Base-by-base conservation (phyloP, 2,797 vertebrate genomes). In the Halcyon badia region DNA sequence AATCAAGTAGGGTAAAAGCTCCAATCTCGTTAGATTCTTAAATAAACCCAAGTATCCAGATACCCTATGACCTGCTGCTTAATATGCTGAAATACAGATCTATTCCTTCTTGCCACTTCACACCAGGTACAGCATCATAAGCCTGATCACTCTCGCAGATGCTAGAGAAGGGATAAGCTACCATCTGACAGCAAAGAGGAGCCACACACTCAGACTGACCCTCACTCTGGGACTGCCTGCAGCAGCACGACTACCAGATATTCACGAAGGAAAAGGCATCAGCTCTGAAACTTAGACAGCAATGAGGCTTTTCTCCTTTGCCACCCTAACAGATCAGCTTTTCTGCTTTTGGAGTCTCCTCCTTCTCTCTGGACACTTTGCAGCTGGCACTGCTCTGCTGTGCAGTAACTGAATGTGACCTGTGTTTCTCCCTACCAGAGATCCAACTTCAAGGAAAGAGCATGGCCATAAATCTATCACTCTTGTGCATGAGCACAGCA, bases 201-300 rank as follows among this genome's bases (percentile, higher is more conserved):
- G 33, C n/a, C 52, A 17, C 31, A 18, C 0, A 5, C 46, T n/a
- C 21, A 16, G 62, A 30, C 11, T 26, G 39, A 12, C 1, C n/a
- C 54, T 48, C 58, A 49, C 60, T 26, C 35, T 75, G 49, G 72
- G 20, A 24, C 56, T 41, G 14, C 19, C 66, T 44, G 20, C 76
- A 88, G 65, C 60, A 70, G 22, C 41, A 21, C 1, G 1, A 9
- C 68, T 35, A 57, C 76, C 33, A 39, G 28, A 6, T 16, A 54
- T 0, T 8, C 39, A 35, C 48, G 48, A 7, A 51, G 41, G 22
- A 46, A 22, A 39, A 13, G 9, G 46, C 13, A n/a, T 14, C 41
- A 58, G 18, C 19, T n/a, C 35, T 2, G 20, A 61, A 64, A 19
- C n/a, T 62, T 49, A 17, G n/a, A 16, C 14, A n/a, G 57, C 26